Percentiles rank a stretch among this genome's conserved stretches.
These are phyloP conservation scores for Craniophora ligustri DNA, from an alignment of 2,888 invertebrate species.

Conservation along the genomic window DNA sequence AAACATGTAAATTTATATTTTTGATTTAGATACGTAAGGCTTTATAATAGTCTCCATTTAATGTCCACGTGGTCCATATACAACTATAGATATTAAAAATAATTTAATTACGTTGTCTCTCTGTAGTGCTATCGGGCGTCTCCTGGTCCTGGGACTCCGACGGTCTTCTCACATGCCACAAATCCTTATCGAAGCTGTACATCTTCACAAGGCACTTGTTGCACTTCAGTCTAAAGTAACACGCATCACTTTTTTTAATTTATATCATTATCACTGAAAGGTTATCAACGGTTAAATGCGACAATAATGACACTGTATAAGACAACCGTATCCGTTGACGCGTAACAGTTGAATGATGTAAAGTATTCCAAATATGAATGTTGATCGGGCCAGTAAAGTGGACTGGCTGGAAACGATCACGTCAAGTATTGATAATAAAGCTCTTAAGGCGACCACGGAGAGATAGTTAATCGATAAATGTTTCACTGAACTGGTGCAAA, in stretches of 20 bases:
- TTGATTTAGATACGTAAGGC: no score
- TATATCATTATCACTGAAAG: conserved; percentile 51
- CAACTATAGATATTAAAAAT: neutral
- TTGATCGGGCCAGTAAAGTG: conserved; percentile 4
- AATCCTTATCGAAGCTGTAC: conserved; percentile 85
- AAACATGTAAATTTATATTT: no score
- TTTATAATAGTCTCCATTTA: no score
- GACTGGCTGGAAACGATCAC: conserved; percentile 20
- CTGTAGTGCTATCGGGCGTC: conserved; percentile 55
- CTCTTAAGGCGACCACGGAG: conserved; percentile 3
- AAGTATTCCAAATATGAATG: conserved; percentile 39
- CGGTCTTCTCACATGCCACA: conserved; percentile 81
- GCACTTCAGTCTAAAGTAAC: conserved; percentile 28
- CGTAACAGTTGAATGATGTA: conserved; percentile 39
- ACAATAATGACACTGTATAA: conserved; percentile 40
- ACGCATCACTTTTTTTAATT: conserved; percentile 30
- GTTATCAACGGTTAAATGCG: conserved; percentile 46
- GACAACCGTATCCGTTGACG: conserved; percentile 28
- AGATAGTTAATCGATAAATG: conserved; percentile 15
- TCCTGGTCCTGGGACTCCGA: conserved; percentile 68
- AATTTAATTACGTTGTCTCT: conserved; percentile 62
- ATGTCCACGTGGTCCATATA: no score
- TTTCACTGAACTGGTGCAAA: conserved; percentile 2
- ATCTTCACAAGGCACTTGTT: conserved; percentile 60
- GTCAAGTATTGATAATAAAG: conserved; percentile 1